A percentile compares a stretch with the other conserved stretches of the same genome.
phyloP scores from a whole-genome alignment of 2,113 vertebrate genomes.

The Penelope pileata region DNA sequence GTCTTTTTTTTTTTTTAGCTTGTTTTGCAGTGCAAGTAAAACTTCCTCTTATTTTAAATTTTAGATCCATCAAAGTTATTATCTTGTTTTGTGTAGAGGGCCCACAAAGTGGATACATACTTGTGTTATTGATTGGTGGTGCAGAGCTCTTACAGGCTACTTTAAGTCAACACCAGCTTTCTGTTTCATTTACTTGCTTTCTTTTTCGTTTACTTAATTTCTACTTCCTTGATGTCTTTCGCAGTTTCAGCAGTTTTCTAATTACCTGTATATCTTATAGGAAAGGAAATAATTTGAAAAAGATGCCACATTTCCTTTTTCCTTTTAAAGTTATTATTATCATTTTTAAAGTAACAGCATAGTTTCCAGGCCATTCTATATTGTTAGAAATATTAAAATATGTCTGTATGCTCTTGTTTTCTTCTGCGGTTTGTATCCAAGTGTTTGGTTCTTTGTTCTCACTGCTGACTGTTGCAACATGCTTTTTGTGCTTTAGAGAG shows the following conservation, averaged over 20 bases:
- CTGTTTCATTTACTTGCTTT: background rate
- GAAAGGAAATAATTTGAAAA: background rate
- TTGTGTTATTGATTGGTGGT: background rate
- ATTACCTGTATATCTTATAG: background rate
- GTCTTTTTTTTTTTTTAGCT: background rate
- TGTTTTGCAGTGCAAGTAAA: background rate
- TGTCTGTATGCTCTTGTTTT: background rate
- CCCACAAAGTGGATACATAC: background rate
- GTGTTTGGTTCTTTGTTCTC: background rate
- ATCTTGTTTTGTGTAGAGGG: background rate
- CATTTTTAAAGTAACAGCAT: background rate
- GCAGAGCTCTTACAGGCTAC: background rate
- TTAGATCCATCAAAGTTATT: background rate
- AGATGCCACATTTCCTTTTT: background rate
- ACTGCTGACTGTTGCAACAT: background rate
- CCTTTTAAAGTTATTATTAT: background rate
- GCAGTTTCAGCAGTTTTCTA: background rate
- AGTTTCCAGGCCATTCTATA: background rate
- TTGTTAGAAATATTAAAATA: background rate
- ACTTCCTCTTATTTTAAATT: background rate
- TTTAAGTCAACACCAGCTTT: background rate
- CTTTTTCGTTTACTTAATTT: background rate
- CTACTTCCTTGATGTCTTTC: background rate
- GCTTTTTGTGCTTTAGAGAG: conserved; percentile 51
- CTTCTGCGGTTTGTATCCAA: background rate